Evolutionary conservation across 2,113 vertebrate species (phyloP).

Genomic region (Phylloscopus trochilus): DNA sequence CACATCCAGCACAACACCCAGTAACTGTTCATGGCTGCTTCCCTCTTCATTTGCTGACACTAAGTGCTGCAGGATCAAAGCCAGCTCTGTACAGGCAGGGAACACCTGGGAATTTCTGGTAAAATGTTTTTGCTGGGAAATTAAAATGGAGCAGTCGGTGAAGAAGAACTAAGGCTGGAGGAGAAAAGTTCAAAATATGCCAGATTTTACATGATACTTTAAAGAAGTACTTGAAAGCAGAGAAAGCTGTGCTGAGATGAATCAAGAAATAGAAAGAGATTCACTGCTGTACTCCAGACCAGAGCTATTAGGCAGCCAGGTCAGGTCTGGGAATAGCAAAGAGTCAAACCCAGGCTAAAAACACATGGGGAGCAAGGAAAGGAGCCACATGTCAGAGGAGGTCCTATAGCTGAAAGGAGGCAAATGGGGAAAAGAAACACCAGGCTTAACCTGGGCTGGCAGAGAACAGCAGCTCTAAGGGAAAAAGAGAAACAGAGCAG

Average conservation of each 20-base stretch:
- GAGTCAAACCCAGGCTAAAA: neutral
- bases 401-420: neutral
- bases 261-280: neutral
- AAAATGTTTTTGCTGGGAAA: neutral
- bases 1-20: neutral
- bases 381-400: neutral
- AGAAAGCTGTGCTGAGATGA: neutral
- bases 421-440: constrained; percentile 36
- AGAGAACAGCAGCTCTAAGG: neutral
- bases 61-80: neutral
- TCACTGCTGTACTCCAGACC: neutral
- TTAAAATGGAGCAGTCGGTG: neutral
- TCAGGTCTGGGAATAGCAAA: neutral
- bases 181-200: neutral
- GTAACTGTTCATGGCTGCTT: neutral
- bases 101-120: neutral
- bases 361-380: neutral
- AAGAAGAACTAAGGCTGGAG: neutral
- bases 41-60: neutral
- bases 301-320: neutral
- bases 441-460: neutral
- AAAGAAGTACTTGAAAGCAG: neutral
- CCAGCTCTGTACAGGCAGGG: neutral
- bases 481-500: neutral
- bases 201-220: neutral